Base-by-base conservation (phyloP, 2,888 invertebrate genomes). In the Alentia gelatinosa region DNA sequence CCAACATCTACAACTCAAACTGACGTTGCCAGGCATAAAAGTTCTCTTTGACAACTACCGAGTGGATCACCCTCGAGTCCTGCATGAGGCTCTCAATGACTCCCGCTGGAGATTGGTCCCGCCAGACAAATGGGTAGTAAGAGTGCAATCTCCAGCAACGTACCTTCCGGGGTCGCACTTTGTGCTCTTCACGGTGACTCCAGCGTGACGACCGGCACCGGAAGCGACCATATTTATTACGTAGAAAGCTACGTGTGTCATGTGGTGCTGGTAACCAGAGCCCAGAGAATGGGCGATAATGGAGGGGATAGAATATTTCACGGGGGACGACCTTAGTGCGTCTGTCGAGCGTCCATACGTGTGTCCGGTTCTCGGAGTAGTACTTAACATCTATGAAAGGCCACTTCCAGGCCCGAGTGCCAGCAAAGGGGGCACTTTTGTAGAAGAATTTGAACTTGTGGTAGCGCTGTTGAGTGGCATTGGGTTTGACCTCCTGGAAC, bases 371-470 rank as follows among this genome's bases (percentile, higher is more conserved):
- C 35, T 90, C 90, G 12, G n/a, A 33, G 90, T 90, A 90, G 33
- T 90, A 90, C 56, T 90, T 90, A 30, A 83, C 68, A n/a, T 90
- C 90, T 12, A 90, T 90, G 47, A 50, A 90, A n/a, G 90, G 90
- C 90, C 90, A 90, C 35, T 79, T 90, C 90, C 90, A 90, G 19
- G 83, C 19, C 3, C 35, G 42, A 7, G 74, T 39, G 7, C 90
- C 90, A 9, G 90, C 90, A 26, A 35, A 15, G 7, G 83, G 33
- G 1, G 83, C 9, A 37, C 50, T n/a, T 30, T 26, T 30, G 50
- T 47, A 83, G 56, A 90, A 90, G 56, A 90, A 90, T 35, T 90
- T 90, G 74, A 90, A 90, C 33, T 90, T 90, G 68, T 90, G 90
- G 47, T 83, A 90, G 47, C 86, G 42, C 7, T 40, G 86, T 19